Percentiles rank a stretch among this genome's conserved stretches.
Evolutionary conservation across 92 coral and sea anemone species (phyloP).

Genomic region (Montipora capitata): DNA sequence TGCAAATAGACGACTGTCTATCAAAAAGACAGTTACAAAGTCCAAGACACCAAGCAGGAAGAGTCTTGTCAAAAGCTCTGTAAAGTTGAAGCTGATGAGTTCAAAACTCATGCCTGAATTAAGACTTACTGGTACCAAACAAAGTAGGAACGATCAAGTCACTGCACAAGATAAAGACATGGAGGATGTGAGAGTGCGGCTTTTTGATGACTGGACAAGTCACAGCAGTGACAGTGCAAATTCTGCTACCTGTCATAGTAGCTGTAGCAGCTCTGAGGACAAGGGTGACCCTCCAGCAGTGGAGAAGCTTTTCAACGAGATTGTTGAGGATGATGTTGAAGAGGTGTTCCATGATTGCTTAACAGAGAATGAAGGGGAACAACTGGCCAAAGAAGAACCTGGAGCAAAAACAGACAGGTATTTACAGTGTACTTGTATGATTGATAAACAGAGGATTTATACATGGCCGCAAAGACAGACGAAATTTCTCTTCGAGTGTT

Average conservation of each 20-base stretch:
- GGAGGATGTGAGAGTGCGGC: slow-evolving; percentile 45
- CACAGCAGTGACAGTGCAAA: slow-evolving; percentile 19
- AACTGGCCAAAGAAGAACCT: not conserved
- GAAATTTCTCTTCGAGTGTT: too few relatives aligned
- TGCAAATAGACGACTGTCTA: slow-evolving; percentile 4
- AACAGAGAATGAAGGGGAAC: slow-evolving; percentile 27
- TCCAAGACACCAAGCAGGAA: slow-evolving; percentile 19
- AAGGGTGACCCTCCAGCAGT: slow-evolving; percentile 11
- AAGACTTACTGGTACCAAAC: slow-evolving; percentile 24
- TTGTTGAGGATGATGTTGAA: slow-evolving; percentile 58
- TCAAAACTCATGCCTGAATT: slow-evolving; percentile 81
- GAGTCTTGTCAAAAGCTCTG: slow-evolving; percentile 84
- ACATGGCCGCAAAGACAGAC: too few relatives aligned
- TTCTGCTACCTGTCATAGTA: slow-evolving; percentile 14
- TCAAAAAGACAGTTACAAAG: slow-evolving; percentile 32
- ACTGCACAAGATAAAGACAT: not conserved
- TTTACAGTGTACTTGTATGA: not conserved
- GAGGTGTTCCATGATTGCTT: slow-evolving; percentile 81
- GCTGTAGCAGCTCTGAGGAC: slow-evolving; percentile 33
- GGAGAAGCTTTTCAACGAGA: slow-evolving; percentile 16
- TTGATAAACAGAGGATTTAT: too few relatives aligned
- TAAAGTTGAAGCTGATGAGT: slow-evolving; percentile 72
- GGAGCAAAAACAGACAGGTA: slow-evolving; percentile 13
- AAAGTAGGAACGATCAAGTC: not conserved
- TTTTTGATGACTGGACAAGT: slow-evolving; percentile 34